Base-by-base conservation (phyloP, 2,888 invertebrate genomes). In the Drosophila picticornis region DNA sequence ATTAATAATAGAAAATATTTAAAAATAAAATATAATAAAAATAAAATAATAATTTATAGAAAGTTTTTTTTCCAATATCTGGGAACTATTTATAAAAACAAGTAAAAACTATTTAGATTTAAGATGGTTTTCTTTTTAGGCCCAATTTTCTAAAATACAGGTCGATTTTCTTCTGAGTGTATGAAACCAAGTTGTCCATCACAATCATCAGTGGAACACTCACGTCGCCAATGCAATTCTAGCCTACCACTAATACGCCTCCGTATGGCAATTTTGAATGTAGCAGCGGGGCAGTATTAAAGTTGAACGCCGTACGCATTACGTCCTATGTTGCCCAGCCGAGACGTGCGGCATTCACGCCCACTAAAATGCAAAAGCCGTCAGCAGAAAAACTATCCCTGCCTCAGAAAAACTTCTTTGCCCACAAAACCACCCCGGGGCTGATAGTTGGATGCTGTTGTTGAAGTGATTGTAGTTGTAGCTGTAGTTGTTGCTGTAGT, bases 251-350 rank as follows among this genome's bases (percentile, higher is more conserved):
- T 66, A 71, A 58, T 40, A 38, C 59, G 65, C 60, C 50, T 34
- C 31, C 56, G 25, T 75, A 56, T 75, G 67, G 68, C 81, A 76
- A 83, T 87, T 88, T 81, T 19, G 68, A 31, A 22, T 7, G 67
- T 5, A 36, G 27, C 32, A 48, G 13, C 27, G 43, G 10, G 60
- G 52, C 66, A 53, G 68, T 64, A 40, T 27, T 56, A 27, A 38
- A 75, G 75, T 83, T 71, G 77, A 73, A 75, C 83, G 51, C 51
- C 74, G 81, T 72, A 75, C 77, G 80, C 79, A 86, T 84, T 88
- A 86, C 74, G 52, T 61, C 50, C 70, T 58, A 57, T 67, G 75
- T 65, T 64, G 66, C 69, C 74, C 60, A 63, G 29, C 16, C 19
- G 71, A 52, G 82, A 85, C 89, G 89, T 89, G 89, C 80, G 22